Base-by-base conservation (phyloP, 1,140 invertebrate species). In the Dufourea novaeangliae region DNA sequence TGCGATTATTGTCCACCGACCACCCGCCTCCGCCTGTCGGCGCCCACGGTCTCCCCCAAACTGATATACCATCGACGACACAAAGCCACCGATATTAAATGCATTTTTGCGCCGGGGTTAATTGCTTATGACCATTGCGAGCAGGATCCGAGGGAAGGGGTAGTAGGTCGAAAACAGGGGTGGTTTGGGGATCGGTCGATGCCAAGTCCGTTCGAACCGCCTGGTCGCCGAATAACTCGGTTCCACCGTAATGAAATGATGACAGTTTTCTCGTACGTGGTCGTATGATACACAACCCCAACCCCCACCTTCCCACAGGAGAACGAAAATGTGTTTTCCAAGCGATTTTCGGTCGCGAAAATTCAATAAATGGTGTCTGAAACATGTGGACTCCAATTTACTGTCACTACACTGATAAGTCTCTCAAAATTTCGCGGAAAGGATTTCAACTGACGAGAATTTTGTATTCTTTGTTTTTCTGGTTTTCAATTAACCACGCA, bases 1-100 rank as follows among this genome's bases (percentile, higher is more conserved):
- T 70, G 63, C 71, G 74, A 82, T 82, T 73, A 74, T 83, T 61
- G 41, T 41, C 6, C 44, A 2, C 17, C 62, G n/a, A 50, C 1
- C 54, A 12, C 25, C 20, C 22, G 7, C 34, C 27, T 8, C 12
- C 69, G 7, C n/a, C 1, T 14, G 44, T 25, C 7, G 4, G 37
- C 17, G 6, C 2, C 37, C n/a, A 10, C 57, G 22, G 20, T 11
- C 32, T 11, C 2, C 11, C 17, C 2, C 11, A 27, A 52, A 54
- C 22, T 27, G 14, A 20, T 41, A 41, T 39, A n/a, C 25, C 61
- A 1, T 11, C 1, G 25, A 54, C 29, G 25, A 73, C 22, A 54
- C 46, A 73, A 54, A 54, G 34, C 44, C 34, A 20, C 34, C n/a
- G 34, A 5, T 12, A 27, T 54, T 52, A 17, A 11, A 25, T 25